Evolutionary conservation across 2,113 vertebrate genomes (phyloP), one percentile per base, ranked within the genome.

Genomic region (Catharus bicknelli): DNA sequence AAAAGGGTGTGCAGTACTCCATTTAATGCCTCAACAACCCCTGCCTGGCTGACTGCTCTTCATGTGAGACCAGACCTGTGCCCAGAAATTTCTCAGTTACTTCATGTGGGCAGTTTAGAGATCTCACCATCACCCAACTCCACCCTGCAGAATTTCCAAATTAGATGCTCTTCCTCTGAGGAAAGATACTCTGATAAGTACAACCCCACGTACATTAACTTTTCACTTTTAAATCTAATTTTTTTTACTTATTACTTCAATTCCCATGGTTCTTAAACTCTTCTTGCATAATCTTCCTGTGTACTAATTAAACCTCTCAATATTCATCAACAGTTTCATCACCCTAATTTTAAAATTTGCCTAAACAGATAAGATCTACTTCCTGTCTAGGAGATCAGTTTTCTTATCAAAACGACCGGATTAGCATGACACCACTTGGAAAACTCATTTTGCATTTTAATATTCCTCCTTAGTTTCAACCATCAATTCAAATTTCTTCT

Each of bases 331-430:
- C 0, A 0, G 45, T 89, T 95, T 91, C 66, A 95, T 89, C 77
- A 92, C 12, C 3, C 27, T 73, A 36, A 70, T 72, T 90, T 89
- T 57, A 86, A 92, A 79, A 92, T 87, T 85, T 96, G 84, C 84
- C 81, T 95, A 62, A 36, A 47, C 13, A 76, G 81, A 17, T 91
- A 91, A 89, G 36, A 92, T 87, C 93, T 94, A 84, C 50, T 92
- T 95, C 84, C 73, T 0, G 0, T 18, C 16, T 68, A 87, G 18
- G 67, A 88, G 80, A 87, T 68, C 51, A 64, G 45, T 84, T 84
- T 77, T 87, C 81, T 72, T 61, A 89, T 40, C 70, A 87, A 78
- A 95, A 75, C 6, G 7, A 84, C 13, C 45, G 57, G 21, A 45
- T 82, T 82, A 82, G 40, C 64, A 55, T 38, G 19, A 82, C 42